Percentiles rank a stretch among this genome's conserved stretches.
Conservation (phyloP, 2,113 vertebrate species). For the Peromyscus maniculatus region DNA sequence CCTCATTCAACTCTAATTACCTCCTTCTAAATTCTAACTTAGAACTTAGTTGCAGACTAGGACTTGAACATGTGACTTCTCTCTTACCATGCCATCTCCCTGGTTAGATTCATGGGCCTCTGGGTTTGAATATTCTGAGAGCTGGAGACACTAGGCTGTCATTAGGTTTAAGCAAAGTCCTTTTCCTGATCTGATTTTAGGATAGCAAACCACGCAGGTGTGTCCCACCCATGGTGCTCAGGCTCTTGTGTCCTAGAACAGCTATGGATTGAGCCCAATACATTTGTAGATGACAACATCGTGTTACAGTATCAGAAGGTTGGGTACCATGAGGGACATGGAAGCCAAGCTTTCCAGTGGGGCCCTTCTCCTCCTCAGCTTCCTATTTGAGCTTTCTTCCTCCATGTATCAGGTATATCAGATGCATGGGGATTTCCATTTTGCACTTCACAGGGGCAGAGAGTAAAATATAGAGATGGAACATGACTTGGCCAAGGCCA, state of each 20-base stretch:
- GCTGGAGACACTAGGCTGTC: rapidly evolving
- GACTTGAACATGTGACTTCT: not conserved
- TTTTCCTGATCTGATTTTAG: not conserved
- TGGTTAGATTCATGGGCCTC: not conserved
- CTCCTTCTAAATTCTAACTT: not conserved
- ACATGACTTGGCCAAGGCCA: not conserved
- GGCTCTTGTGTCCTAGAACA: not conserved
- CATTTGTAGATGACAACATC: not conserved
- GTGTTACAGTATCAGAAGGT: not conserved
- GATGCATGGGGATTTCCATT: not conserved
- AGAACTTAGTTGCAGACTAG: not conserved
- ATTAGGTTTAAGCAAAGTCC: not conserved
- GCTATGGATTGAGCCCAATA: not conserved
- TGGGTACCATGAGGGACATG: not conserved
- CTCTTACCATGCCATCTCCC: not conserved
- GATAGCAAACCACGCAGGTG: not conserved
- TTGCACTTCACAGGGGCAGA: not conserved
- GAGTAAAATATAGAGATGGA: not conserved
- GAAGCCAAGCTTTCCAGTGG: not conserved
- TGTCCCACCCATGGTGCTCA: not conserved
- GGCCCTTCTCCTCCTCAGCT: not conserved
- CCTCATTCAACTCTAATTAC: not conserved
- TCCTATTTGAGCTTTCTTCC: not conserved
- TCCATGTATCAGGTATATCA: not conserved
- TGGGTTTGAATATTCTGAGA: not conserved